Conservation (phyloP, 1,140 invertebrate species). For the Orius insidiosus region DNA sequence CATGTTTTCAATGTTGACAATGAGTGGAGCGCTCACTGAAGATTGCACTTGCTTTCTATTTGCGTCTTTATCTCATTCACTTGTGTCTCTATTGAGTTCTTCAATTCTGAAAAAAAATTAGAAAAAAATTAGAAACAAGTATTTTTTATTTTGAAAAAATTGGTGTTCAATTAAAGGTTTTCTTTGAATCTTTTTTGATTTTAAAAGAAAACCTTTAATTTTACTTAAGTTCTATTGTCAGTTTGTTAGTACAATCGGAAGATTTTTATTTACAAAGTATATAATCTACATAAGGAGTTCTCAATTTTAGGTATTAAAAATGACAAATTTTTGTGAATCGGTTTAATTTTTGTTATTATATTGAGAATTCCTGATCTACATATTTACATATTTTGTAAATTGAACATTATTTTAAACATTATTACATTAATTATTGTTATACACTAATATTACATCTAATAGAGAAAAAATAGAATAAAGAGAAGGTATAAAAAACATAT, state of each 20-base stretch:
- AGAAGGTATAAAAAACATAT: too few species aligned
- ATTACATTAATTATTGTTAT: too few species aligned
- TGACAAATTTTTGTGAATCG: too few species aligned
- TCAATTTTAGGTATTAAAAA: too few species aligned
- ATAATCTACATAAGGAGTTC: background rate
- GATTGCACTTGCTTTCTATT: constrained; percentile 83
- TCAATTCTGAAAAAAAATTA: constrained; percentile 62
- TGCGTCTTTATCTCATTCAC: constrained; percentile 85
- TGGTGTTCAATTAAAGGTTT: too few species aligned
- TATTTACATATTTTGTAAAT: too few species aligned
- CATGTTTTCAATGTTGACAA: constrained; percentile 15
- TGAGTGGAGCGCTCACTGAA: constrained; percentile 45
- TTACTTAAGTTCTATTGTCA: background rate
- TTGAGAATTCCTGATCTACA: too few species aligned
- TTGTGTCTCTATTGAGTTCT: constrained; percentile 87
- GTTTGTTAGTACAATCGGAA: background rate
- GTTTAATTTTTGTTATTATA: too few species aligned
- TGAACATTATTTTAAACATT: too few species aligned
- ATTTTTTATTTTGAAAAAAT: background rate
- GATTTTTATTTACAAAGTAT: background rate
- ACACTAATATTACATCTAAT: too few species aligned
- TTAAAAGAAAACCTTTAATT: background rate
- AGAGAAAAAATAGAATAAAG: too few species aligned
- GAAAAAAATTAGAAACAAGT: constrained; percentile 14
- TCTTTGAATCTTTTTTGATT: background rate